phyloP scores from a whole-genome alignment of 2,888 invertebrate genomes.

The Invenusta paracnida region DNA sequence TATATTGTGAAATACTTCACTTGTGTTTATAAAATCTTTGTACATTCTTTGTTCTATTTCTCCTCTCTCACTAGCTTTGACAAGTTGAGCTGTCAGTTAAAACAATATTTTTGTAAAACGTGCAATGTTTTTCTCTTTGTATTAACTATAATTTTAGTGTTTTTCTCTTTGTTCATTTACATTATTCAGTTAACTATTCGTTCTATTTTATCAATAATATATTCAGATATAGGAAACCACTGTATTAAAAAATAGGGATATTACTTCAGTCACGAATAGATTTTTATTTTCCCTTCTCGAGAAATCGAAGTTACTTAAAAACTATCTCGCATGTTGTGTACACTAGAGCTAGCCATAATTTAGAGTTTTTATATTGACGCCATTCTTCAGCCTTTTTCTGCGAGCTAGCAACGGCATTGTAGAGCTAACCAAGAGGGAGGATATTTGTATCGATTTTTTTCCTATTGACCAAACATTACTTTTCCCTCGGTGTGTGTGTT shows the following conservation, averaged over 20 bases:
- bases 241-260: background rate
- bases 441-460: background rate
- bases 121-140: background rate
- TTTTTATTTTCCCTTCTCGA: background rate
- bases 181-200: background rate
- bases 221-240: background rate
- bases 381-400: too few relatives aligned
- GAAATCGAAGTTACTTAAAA: background rate
- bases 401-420: too few relatives aligned
- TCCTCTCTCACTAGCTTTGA: background rate
- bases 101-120: background rate
- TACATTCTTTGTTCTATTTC: conserved; percentile 1
- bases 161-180: background rate
- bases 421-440: background rate
- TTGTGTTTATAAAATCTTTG: background rate
- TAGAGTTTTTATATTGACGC: too few relatives aligned
- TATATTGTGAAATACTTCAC: background rate
- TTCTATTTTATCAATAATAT: background rate
- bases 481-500: background rate
- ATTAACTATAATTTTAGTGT: background rate
- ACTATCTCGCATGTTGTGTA: too few relatives aligned
- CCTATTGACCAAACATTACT: background rate
- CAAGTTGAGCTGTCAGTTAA: background rate
- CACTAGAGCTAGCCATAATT: too few relatives aligned
- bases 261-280: background rate